A percentile compares a stretch with the other conserved stretches of the same genome.
phyloP scores from a whole-genome alignment of 2,797 vertebrate species.

The Emydoidea blandingii region DNA sequence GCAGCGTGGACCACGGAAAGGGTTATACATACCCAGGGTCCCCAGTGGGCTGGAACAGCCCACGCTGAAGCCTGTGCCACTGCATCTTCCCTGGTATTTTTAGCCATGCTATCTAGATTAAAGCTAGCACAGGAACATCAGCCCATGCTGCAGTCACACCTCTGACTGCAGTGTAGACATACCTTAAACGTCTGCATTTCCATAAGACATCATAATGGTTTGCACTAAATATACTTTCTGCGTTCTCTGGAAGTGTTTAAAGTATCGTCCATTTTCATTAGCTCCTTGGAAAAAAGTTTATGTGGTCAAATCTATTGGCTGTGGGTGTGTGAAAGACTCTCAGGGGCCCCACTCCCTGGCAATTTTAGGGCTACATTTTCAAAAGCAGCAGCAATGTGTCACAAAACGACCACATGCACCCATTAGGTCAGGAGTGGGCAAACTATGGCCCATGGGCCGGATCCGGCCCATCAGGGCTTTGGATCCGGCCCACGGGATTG shows the following conservation, averaged over 20 bases:
- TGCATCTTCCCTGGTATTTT: not conserved
- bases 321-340: not conserved
- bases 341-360: not conserved
- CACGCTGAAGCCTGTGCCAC: not conserved
- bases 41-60: not conserved
- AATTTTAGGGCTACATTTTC: not conserved
- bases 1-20: not conserved
- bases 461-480: too few relatives aligned
- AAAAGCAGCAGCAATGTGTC: not conserved
- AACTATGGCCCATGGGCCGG: too few relatives aligned
- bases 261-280: not conserved
- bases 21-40: not conserved
- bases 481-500: too few relatives aligned
- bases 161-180: too few relatives aligned
- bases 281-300: not conserved
- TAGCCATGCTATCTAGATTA: not conserved
- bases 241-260: conserved; percentile 54
- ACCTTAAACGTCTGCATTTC: not conserved
- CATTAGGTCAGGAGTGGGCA: not conserved
- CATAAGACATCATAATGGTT: conserved; percentile 26
- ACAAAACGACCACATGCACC: not conserved
- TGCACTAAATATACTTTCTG: conserved; percentile 28
- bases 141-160: not conserved
- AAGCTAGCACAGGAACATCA: not conserved
- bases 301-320: conserved; percentile 34